phyloP scores from a whole-genome alignment of 2,888 invertebrate species.

The Seira musarum region DNA sequence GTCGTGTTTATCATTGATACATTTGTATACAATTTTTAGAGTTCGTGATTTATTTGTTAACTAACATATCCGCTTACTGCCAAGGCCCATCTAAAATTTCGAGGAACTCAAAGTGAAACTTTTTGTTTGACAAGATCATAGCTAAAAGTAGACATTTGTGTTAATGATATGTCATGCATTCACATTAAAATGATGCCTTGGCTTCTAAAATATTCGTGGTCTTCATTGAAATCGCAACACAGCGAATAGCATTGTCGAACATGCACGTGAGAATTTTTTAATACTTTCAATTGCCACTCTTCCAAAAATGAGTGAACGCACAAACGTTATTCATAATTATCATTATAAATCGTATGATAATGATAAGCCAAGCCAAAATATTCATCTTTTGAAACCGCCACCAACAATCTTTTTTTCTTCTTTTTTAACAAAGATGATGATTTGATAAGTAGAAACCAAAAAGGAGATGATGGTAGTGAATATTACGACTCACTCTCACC shows the following conservation, averaged over 20 bases:
- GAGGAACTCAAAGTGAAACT: neutral
- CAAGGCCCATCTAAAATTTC: neutral
- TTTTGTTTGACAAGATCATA: neutral
- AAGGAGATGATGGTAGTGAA: neutral
- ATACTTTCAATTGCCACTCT: neutral
- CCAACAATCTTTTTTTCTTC: neutral
- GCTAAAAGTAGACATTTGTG: no score
- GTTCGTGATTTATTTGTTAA: no score
- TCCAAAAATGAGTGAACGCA: neutral
- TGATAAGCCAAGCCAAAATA: no score
- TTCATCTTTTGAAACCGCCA: neutral
- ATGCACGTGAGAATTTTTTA: neutral
- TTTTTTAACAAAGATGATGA: neutral
- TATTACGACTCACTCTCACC: neutral
- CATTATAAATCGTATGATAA: no score
- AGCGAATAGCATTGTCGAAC: neutral
- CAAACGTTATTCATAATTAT: neutral
- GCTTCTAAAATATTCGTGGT: no score
- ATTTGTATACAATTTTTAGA: no score
- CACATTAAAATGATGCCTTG: neutral
- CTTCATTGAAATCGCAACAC: no score
- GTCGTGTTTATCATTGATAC: neutral
- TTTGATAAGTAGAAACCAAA: neutral
- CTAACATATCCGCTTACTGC: neutral
- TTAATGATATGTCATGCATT: neutral